Evolutionary conservation across 2,888 invertebrate species (phyloP).

Genomic region (Sturmia bella): DNA sequence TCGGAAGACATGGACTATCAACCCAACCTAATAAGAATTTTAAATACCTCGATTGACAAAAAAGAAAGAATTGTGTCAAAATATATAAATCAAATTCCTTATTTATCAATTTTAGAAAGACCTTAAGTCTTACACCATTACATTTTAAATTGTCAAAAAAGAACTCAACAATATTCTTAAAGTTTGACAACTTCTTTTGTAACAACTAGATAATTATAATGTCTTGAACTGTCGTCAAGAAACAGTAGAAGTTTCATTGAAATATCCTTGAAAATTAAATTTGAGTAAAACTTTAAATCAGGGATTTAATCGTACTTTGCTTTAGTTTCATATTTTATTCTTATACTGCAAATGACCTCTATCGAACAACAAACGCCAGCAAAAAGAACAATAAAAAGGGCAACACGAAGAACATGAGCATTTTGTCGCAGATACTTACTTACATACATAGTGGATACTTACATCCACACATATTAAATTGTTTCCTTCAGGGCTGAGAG

Average conservation of each 20-base stretch:
- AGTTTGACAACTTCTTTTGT: not conserved
- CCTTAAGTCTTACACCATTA: too few relatives aligned
- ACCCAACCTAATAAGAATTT: too few relatives aligned
- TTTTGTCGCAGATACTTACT: not conserved
- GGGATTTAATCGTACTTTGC: conserved; percentile 19
- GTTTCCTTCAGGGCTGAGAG: conserved; percentile 49
- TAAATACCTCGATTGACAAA: too few relatives aligned
- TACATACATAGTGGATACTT: not conserved
- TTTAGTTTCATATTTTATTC: conserved; percentile 27
- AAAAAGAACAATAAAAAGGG: not conserved
- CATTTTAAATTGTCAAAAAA: not conserved
- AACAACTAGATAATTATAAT: conserved; percentile 2
- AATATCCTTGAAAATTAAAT: conserved; percentile 16
- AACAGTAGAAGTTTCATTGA: not conserved
- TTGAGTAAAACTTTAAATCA: conserved; percentile 25
- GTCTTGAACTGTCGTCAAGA: not conserved
- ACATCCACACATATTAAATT: not conserved
- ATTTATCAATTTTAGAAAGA: too few relatives aligned
- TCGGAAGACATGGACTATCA: too few relatives aligned
- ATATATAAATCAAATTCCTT: too few relatives aligned
- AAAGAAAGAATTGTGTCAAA: too few relatives aligned
- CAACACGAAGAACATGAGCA: conserved; percentile 4
- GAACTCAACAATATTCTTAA: conserved; percentile 1
- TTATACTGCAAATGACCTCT: conserved; percentile 29
- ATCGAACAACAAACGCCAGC: conserved; percentile 11